Base-by-base conservation (phyloP, 1,140 invertebrate genomes). In the Gonioctena quinquepunctata region DNA sequence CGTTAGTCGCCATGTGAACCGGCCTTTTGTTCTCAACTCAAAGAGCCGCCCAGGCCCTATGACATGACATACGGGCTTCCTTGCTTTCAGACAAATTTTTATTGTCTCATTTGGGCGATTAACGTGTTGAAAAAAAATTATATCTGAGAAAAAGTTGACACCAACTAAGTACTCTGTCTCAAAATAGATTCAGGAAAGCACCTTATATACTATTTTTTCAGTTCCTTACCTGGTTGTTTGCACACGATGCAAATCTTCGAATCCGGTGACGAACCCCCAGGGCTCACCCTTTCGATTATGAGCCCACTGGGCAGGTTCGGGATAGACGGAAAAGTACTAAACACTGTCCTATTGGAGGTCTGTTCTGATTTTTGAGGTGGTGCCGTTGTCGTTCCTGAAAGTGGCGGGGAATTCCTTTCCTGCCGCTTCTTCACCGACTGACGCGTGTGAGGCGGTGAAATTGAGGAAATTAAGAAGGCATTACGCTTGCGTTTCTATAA, bases 381-480 rank as follows among this genome's bases (percentile, higher is more conserved):
- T 54, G 50, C 23, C 33, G 66, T 8, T 13, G 27, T 18, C 33
- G 66, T 42, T 18, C 25, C 13, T 25, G 52, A 42, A 4, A 8
- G 1, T 13, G 71, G 59, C 1, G 68, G 68, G 7, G 69, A 70
- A 21, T 68, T 70, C 11, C 27, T 21, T 18, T 75, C 73, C 42
- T 75, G 73, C 7, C 49, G 28, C 61, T 69, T 75, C 13, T 68
- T 68, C 5, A 62, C 59, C 25, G 84, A 83, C 72, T 85, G 85
- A n/a, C 86, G 81, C 1, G 86, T 87, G 64, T 86, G 83, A 3
- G 86, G 86, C 7, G 84, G 85, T 18, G 83, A 85, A 25, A 83
- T 79, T 2, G 79, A 74, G 1, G 85, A 84, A 54, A 83, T 80
- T 18, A 86, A 75, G 73, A 86, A 86, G 16, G 79, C 74, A 57